These are phyloP conservation scores for Pseudochirops cupreus DNA, from an alignment of 2,797 vertebrate species.

Conservation along the genomic window DNA sequence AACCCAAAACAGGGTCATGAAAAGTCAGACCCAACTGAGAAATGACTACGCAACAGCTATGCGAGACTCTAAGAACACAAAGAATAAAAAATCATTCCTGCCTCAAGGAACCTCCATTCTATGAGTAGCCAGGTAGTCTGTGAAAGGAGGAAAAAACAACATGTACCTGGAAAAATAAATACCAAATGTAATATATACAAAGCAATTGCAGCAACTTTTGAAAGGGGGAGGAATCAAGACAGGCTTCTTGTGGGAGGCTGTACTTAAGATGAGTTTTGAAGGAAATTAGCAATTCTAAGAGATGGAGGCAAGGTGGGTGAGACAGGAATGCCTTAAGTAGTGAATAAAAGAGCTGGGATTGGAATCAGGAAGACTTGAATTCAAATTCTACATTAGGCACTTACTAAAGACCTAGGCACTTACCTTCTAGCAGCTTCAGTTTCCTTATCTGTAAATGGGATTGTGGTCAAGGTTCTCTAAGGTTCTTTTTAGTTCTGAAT, in stretches of 20 bases:
- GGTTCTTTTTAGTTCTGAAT: background rate
- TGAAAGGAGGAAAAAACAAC: background rate
- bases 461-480: background rate
- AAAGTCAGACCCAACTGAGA: background rate
- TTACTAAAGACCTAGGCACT: background rate
- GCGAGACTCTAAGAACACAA: background rate
- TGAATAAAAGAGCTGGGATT: background rate
- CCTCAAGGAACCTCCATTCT: background rate
- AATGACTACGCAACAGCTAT: background rate
- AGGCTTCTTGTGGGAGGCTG: background rate
- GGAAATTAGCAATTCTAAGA: background rate
- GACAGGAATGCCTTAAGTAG: background rate
- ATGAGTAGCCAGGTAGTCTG: background rate
- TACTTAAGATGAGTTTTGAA: background rate
- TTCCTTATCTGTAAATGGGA: background rate
- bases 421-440: background rate
- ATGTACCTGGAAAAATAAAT: background rate
- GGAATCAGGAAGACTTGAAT: conserved; percentile 7
- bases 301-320: background rate
- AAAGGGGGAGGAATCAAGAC: background rate
- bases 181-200: background rate
- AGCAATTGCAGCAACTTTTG: background rate
- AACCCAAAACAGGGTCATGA: background rate
- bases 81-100: background rate
- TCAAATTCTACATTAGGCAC: conserved; percentile 1